These are phyloP conservation scores for Oreochromis spilurus DNA, from an alignment of 2,113 vertebrate species.

Conservation along the genomic window DNA sequence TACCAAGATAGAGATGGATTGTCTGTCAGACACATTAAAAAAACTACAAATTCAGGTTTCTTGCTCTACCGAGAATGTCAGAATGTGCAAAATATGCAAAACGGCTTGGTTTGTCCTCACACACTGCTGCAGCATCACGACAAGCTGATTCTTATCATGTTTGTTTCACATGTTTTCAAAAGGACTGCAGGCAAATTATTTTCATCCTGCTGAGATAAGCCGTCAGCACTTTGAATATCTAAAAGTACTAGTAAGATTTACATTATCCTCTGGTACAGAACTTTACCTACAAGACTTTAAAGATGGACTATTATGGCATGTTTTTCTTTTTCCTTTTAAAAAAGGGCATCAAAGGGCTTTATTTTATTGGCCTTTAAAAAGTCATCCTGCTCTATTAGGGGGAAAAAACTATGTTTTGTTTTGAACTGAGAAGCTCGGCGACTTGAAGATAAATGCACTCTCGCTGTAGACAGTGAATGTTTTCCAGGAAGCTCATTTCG, in stretches of 20 bases:
- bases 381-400: background rate
- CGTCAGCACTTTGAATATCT: background rate
- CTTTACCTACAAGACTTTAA: background rate
- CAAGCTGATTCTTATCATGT: background rate
- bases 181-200: background rate
- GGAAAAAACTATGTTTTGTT: background rate
- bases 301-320: background rate
- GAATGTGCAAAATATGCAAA: background rate
- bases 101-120: background rate
- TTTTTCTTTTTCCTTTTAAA: background rate
- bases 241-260: background rate
- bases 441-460: background rate
- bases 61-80: too few species aligned
- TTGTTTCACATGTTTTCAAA: background rate
- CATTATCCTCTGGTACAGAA: background rate
- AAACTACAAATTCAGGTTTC: background rate
- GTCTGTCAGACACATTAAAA: background rate
- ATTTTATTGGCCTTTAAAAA: background rate
- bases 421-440: background rate
- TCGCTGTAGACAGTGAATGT: background rate
- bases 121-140: background rate
- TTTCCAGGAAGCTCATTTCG: slow-evolving; percentile 33
- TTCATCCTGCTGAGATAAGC: background rate
- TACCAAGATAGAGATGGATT: background rate
- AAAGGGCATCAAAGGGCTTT: background rate